These are phyloP conservation scores for Rissa tridactyla DNA, from an alignment of 2,113 vertebrate species.

Conservation along the genomic window DNA sequence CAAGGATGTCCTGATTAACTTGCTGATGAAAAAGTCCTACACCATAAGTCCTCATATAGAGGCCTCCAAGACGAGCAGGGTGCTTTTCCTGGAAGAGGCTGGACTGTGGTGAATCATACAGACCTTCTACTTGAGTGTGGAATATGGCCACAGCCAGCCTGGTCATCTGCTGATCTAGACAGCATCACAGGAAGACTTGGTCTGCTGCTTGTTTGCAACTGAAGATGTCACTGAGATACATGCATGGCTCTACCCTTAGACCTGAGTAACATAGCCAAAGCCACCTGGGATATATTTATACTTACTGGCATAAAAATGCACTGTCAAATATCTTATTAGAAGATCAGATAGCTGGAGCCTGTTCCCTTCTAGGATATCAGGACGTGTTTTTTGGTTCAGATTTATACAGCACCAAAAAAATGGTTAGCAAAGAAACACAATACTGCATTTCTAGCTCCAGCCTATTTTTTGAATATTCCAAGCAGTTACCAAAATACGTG, in stretches of 20 bases:
- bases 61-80: neutral
- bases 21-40: neutral
- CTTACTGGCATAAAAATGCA: neutral
- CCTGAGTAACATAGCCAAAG: neutral
- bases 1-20: neutral
- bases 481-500: neutral
- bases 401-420: neutral
- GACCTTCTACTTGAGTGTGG: neutral
- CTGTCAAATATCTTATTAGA: neutral
- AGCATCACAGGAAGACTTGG: neutral
- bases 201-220: neutral
- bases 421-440: neutral
- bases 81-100: neutral
- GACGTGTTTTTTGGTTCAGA: neutral
- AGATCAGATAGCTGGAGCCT: neutral
- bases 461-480: neutral
- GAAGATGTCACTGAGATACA: neutral
- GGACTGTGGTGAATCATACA: neutral
- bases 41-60: neutral
- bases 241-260: neutral
- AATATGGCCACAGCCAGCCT: neutral
- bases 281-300: neutral
- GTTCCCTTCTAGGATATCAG: neutral
- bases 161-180: neutral
- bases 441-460: neutral